phyloP scores from a whole-genome alignment of 2,888 invertebrate genomes.

The Adineta ricciae region DNA sequence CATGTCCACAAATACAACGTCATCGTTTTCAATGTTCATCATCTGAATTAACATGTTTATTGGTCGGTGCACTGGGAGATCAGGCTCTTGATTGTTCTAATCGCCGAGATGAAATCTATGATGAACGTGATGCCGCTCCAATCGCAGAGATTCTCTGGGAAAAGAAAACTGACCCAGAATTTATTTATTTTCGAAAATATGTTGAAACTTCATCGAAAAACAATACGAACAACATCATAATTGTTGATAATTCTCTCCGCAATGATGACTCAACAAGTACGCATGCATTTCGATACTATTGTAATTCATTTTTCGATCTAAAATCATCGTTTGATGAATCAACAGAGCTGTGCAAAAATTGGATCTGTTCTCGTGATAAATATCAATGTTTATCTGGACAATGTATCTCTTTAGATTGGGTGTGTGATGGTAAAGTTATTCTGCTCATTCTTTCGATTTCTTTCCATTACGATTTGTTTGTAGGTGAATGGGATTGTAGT shows the following conservation, averaged over 20 bases:
- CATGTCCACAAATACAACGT: background rate
- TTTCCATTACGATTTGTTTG: too few species aligned
- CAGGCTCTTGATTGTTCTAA: background rate
- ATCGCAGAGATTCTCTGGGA: background rate
- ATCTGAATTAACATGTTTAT: background rate
- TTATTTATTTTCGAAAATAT: background rate
- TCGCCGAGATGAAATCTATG: background rate
- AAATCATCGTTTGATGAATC: background rate
- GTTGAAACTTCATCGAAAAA: background rate
- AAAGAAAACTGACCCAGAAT: background rate
- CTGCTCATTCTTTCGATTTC: too few species aligned
- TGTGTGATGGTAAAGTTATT: slow-evolving; percentile 64
- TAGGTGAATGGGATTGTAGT: slow-evolving; percentile 5
- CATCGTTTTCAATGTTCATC: background rate
- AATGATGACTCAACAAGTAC: background rate
- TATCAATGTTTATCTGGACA: slow-evolving; percentile 90
- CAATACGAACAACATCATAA: background rate
- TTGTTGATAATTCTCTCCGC: background rate
- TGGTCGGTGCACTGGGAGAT: background rate
- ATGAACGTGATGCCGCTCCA: background rate
- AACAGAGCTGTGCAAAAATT: background rate
- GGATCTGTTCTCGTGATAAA: slow-evolving; percentile 47
- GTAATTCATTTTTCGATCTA: background rate
- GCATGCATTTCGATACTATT: background rate
- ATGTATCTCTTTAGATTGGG: slow-evolving; percentile 86